A percentile compares a stretch with the other conserved stretches of the same genome.
Evolutionary conservation across 1,140 invertebrate species (phyloP).

Genomic region (Eueides isabella): DNA sequence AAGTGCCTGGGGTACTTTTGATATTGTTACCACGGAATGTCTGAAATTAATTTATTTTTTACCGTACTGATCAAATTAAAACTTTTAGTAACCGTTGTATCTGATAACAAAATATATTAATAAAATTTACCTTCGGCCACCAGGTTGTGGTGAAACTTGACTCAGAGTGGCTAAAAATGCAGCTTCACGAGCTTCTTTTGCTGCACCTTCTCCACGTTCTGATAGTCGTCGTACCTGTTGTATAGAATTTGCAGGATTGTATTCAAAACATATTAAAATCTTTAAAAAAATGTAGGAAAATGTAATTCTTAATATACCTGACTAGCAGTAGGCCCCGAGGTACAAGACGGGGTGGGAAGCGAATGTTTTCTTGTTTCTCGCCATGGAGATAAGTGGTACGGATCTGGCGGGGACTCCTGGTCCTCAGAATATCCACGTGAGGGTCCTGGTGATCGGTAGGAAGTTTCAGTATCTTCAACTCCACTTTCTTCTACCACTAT

Average conservation of each 20-base stretch:
- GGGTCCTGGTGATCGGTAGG: slow-evolving; percentile 79
- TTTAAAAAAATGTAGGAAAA: background rate
- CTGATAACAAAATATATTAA: background rate
- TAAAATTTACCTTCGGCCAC: slow-evolving; percentile 83
- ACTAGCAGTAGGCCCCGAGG: slow-evolving; percentile 91
- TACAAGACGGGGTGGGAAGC: slow-evolving; percentile 90
- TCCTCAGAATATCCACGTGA: slow-evolving; percentile 84
- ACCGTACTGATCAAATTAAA: slow-evolving; percentile 10
- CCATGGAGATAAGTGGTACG: slow-evolving; percentile 90
- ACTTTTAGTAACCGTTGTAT: background rate
- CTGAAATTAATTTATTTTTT: slow-evolving; percentile 65
- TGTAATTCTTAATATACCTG: slow-evolving; percentile 81
- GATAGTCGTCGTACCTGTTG: slow-evolving; percentile 87
- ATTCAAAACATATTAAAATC: background rate
- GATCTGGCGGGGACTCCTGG: slow-evolving; percentile 89
- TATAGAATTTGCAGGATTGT: background rate
- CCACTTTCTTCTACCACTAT: slow-evolving; percentile 91
- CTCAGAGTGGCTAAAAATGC: slow-evolving; percentile 91
- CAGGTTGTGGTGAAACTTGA: slow-evolving; percentile 86
- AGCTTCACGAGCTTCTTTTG: slow-evolving; percentile 86
- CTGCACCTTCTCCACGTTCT: slow-evolving; percentile 88
- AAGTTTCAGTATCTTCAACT: slow-evolving; percentile 85
- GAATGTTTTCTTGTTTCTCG: slow-evolving; percentile 90
- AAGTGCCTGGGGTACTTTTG: slow-evolving; percentile 87
- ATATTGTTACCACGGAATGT: slow-evolving; percentile 93